Evolutionary conservation across 1,140 invertebrate genomes (phyloP).

Genomic region (Rhopalosiphum maidis): DNA sequence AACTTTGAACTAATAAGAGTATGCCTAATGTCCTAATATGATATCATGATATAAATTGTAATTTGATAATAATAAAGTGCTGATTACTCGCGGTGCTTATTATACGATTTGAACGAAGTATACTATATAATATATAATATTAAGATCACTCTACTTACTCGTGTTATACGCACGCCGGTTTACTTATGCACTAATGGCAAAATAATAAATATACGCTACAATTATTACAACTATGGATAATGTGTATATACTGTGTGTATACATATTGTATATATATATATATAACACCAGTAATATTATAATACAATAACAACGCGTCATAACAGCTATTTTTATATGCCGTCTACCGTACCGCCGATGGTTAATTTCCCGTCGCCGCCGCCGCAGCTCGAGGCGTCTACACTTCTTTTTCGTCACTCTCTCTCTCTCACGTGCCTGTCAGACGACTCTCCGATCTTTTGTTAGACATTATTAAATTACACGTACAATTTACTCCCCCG

Average conservation of each 20-base stretch:
- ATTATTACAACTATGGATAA: neutral
- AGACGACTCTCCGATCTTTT: constrained; percentile 14
- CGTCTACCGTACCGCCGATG: constrained; percentile 22
- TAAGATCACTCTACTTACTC: neutral
- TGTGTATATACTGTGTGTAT: neutral
- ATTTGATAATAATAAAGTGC: neutral
- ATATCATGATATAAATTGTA: neutral
- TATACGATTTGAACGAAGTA: neutral
- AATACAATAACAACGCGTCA: constrained; percentile 27
- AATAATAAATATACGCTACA: neutral
- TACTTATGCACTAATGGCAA: neutral
- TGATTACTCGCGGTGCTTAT: neutral
- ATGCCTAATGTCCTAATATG: no score
- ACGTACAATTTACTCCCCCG: constrained; percentile 47
- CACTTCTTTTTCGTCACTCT: neutral
- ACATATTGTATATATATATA: neutral
- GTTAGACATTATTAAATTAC: constrained; percentile 53
- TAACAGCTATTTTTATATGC: constrained; percentile 45
- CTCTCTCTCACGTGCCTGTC: neutral
- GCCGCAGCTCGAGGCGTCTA: neutral
- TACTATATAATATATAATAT: no score
- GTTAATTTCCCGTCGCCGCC: constrained; percentile 36
- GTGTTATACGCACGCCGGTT: neutral
- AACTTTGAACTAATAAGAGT: no score
- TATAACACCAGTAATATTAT: neutral